Evolutionary conservation across 2,797 vertebrate species (phyloP).

Genomic region (Pseudomugil gertrudae): DNA sequence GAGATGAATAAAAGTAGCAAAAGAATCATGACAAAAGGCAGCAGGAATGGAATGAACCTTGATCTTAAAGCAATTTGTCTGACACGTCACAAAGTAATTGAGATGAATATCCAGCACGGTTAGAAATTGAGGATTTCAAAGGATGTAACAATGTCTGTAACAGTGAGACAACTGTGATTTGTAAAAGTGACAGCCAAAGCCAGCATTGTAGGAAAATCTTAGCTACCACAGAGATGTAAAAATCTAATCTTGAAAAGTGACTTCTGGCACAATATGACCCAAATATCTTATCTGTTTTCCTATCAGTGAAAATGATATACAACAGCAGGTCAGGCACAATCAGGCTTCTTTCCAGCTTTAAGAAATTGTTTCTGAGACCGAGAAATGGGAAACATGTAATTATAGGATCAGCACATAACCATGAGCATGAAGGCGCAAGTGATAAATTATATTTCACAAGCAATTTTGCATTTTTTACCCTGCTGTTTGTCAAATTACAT

Average conservation of each 20-base stretch:
- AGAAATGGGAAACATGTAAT: conserved; percentile 33
- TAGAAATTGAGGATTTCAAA: conserved; percentile 32
- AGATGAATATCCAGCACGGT: conserved; percentile 53
- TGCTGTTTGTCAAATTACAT: conserved; percentile 55
- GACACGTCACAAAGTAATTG: conserved; percentile 30
- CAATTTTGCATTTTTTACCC: conserved; percentile 17
- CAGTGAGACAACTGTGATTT: conserved; percentile 49
- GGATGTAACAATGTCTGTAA: conserved; percentile 45
- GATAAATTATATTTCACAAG: conserved; percentile 53
- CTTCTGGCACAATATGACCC: conserved; percentile 30
- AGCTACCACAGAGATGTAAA: conserved; percentile 26
- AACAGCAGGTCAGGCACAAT: conserved; percentile 35
- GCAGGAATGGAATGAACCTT: conserved; percentile 41
- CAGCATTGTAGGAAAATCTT: conserved; percentile 33
- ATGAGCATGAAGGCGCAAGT: conserved; percentile 17
- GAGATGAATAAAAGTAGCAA: conserved; percentile 30
- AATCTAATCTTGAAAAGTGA: conserved; percentile 49
- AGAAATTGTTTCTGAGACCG: conserved; percentile 29
- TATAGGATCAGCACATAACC: conserved; percentile 17
- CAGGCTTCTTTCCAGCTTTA: conserved; percentile 11
- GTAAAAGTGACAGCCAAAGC: conserved; percentile 44
- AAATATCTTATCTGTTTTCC: conserved; percentile 34
- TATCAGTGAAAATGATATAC: conserved; percentile 32
- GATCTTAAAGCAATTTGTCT: conserved; percentile 50
- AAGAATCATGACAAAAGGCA: conserved; percentile 46